phyloP scores from a whole-genome alignment of 2,888 invertebrate genomes.

The Harpagoxenus sublaevis region DNA sequence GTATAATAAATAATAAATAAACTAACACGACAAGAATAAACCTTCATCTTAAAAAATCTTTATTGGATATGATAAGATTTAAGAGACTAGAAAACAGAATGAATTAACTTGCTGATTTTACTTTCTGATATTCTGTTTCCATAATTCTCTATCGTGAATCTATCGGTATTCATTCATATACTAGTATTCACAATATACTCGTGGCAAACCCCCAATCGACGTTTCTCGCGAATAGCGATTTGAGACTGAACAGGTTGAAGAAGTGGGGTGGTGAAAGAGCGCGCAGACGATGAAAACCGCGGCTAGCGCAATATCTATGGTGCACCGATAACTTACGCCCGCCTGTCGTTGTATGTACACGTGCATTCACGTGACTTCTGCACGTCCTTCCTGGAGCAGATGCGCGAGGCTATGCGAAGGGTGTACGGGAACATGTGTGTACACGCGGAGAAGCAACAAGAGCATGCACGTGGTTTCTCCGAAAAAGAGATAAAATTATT shows the following conservation, averaged over 20 bases:
- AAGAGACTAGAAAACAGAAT: background rate
- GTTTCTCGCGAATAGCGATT: constrained; percentile 26
- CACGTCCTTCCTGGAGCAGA: constrained; percentile 65
- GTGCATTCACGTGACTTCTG: constrained; percentile 70
- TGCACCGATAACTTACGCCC: constrained; percentile 69
- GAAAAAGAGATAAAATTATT: constrained; percentile 73
- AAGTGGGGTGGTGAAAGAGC: constrained; percentile 58
- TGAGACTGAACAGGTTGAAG: constrained; percentile 55
- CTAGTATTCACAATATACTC: constrained; percentile 14
- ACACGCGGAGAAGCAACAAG: constrained; percentile 56
- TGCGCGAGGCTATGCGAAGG: constrained; percentile 55
- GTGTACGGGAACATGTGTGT: constrained; percentile 2
- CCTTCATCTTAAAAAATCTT: background rate
- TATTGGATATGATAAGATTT: background rate
- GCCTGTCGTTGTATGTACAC: constrained; percentile 62
- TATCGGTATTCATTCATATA: constrained; percentile 26
- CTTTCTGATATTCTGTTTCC: constrained; percentile 19
- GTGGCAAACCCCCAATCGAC: constrained; percentile 3
- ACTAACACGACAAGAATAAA: background rate
- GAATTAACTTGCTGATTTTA: background rate
- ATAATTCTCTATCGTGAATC: background rate
- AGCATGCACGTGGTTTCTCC: constrained; percentile 57
- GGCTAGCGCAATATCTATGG: constrained; percentile 67
- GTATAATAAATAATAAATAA: background rate
- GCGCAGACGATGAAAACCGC: constrained; percentile 39